A percentile compares a stretch with the other conserved stretches of the same genome.
phyloP scores from a whole-genome alignment of 2,888 invertebrate species.

The Leptopilina myrica region DNA sequence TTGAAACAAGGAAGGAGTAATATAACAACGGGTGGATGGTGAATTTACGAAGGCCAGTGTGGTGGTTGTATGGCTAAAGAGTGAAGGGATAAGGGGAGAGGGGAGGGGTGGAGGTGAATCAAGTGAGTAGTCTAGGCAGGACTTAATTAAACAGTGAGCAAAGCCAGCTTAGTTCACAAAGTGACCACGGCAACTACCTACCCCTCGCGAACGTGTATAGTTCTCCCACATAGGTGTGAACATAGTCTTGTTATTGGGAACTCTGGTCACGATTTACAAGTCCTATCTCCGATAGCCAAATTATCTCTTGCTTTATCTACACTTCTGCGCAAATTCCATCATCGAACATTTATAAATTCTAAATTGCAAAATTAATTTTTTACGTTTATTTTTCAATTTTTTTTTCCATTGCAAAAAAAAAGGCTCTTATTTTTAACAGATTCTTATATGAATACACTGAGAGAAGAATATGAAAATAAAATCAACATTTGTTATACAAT shows the following conservation, averaged over 20 bases:
- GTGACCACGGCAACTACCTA: constrained; percentile 75
- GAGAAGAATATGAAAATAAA: too few relatives aligned
- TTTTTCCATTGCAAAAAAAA: too few relatives aligned
- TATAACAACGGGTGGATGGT: constrained; percentile 3
- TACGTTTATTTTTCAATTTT: too few relatives aligned
- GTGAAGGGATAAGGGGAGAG: constrained; percentile 43
- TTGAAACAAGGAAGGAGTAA: constrained; percentile 14
- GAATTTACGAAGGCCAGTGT: constrained; percentile 49
- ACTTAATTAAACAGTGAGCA: constrained; percentile 76
- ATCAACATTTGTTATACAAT: too few relatives aligned
- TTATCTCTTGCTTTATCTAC: background rate
- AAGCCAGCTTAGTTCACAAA: constrained; percentile 76
- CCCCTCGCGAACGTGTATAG: constrained; percentile 54
- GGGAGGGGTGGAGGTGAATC: constrained; percentile 56
- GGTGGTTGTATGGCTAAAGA: constrained; percentile 41
- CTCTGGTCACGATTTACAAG: constrained; percentile 31
- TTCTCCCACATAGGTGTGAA: constrained; percentile 44
- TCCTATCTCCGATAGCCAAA: constrained; percentile 7
- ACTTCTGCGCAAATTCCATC: constrained; percentile 10
- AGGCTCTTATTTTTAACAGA: too few relatives aligned
- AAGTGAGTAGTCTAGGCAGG: constrained; percentile 73
- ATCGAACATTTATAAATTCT: too few relatives aligned
- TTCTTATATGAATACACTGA: too few relatives aligned
- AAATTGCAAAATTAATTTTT: background rate
- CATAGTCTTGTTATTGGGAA: constrained; percentile 32